phyloP scores from a whole-genome alignment of 2,113 vertebrate genomes.

The Lonchura striata region DNA sequence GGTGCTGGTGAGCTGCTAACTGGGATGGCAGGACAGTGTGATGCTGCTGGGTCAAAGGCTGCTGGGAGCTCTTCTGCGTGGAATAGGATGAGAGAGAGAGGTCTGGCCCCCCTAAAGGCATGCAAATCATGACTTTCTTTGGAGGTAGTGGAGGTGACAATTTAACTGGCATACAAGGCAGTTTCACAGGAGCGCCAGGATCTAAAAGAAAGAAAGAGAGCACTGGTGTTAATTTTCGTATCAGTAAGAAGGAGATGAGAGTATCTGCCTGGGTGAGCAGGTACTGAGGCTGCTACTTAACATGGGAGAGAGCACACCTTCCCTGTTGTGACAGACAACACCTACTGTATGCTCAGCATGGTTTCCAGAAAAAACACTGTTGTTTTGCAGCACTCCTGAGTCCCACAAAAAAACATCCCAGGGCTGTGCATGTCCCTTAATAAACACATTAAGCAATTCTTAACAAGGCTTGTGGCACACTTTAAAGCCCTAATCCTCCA shows the following conservation, averaged over 20 bases:
- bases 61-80: conserved; percentile 82
- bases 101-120: conserved; percentile 88
- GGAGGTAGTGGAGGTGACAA: conserved; percentile 97
- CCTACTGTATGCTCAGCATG: accelerated
- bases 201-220: conserved; percentile 76
- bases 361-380: background rate
- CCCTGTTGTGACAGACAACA: background rate
- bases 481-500: background rate
- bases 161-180: conserved; percentile 93
- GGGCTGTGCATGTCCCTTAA: background rate
- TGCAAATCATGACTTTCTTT: conserved; percentile 99
- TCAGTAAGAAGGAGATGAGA: background rate
- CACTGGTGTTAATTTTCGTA: background rate
- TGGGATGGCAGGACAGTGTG: conserved; percentile 88
- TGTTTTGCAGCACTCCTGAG: background rate
- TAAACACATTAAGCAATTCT: background rate
- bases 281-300: background rate
- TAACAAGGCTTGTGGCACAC: background rate
- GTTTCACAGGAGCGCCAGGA: conserved; percentile 91
- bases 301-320: background rate
- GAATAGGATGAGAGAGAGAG: conserved; percentile 80
- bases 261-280: background rate
- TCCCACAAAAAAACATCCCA: background rate
- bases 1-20: conserved; percentile 83
- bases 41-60: conserved; percentile 78